Evolutionary conservation across 1,140 invertebrate genomes (phyloP).

Genomic region (Bombyx mori): DNA sequence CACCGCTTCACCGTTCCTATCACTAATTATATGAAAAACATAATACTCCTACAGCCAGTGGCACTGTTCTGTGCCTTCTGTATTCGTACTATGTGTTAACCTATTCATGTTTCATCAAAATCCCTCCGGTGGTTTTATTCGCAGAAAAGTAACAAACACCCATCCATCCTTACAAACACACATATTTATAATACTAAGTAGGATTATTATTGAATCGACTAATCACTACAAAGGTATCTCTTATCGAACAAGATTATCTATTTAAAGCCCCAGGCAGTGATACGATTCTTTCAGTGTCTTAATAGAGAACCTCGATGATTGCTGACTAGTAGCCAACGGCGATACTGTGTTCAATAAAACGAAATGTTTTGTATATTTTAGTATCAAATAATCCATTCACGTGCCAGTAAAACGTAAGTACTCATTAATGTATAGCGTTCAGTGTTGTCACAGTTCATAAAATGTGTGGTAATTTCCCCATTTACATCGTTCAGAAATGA

Average conservation of each 20-base stretch:
- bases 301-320: constrained; percentile 29
- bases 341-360: constrained; percentile 4
- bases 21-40: too few relatives aligned
- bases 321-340: constrained; percentile 15
- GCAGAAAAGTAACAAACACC: too few relatives aligned
- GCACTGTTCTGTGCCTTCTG: too few relatives aligned
- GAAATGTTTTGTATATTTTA: constrained; percentile 6
- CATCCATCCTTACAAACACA: too few relatives aligned
- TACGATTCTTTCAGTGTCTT: constrained; percentile 49
- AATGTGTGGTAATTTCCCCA: constrained; percentile 11
- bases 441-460: constrained; percentile 7
- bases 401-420: constrained; percentile 2
- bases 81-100: too few relatives aligned
- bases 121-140: too few relatives aligned
- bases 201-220: constrained; percentile 35
- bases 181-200: not conserved
- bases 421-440: constrained; percentile 1
- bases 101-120: too few relatives aligned
- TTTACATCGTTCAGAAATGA: constrained; percentile 6
- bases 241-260: constrained; percentile 66
- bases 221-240: constrained; percentile 43
- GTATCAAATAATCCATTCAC: not conserved
- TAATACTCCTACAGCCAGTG: too few relatives aligned
- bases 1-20: too few relatives aligned
- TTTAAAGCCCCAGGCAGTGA: constrained; percentile 50